Base-by-base conservation (phyloP, 2,113 vertebrate genomes). In the Halichoerus grypus region DNA sequence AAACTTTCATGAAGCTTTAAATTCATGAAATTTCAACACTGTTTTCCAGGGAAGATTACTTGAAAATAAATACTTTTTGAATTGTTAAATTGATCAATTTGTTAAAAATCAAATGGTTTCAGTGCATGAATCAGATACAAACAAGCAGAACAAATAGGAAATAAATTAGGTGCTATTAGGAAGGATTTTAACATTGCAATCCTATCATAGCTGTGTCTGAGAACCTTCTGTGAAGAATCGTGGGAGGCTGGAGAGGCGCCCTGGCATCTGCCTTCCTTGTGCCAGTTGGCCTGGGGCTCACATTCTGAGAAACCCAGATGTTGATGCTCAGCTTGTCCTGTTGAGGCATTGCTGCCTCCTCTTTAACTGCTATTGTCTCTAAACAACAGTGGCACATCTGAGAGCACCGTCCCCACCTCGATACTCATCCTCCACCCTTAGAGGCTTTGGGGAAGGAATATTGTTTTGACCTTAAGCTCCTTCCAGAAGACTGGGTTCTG, bases 61-160 rank as follows among this genome's bases (percentile, higher is more conserved):
- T 95, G 57, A 93, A 97, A 94, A 82, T 71, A 14, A 42, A 94
- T 91, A 63, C 11, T 57, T 83, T 86, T 1, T 79, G 57, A 79
- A 76, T 53, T 19, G 0, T 79, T 81, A 90, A 89, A 87, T 79
- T 10, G 9, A 92, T 80, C 79, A 51, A 69, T 91, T 83, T 97
- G 87, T 71, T 95, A 42, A 80, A 55, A 42, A 61, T 77, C 24
- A 72, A 92, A 81, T 71, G 82, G 57, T 91, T 96, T 96, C 31
- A 24, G 59, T 79, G 94, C 46, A 51, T 53, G 72, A 71, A 81
- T 91, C 90, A 88, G 69, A 88, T 63, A 88, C 9, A 94, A 97
- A 89, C 24, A 90, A 46, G 39, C 33, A 95, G 86, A 88, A 89
- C 53, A 93, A 88, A 57, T 42, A 88, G 76, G 46, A 82, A 89